Evolutionary conservation across 2,888 invertebrate species (phyloP).

Genomic region (Phania funesta): DNA sequence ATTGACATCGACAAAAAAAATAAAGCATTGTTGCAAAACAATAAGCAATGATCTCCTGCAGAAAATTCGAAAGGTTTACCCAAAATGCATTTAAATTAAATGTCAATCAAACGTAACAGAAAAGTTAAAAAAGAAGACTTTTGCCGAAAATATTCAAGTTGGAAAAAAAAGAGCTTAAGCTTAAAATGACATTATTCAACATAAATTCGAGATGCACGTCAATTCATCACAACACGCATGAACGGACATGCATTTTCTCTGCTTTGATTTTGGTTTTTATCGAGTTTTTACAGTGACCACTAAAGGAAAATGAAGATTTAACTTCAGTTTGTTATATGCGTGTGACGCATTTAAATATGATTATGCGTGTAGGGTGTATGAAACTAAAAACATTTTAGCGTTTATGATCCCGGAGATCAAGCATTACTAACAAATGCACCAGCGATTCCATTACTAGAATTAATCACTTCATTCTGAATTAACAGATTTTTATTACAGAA

Average conservation of each 20-base stretch:
- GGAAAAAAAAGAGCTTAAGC: conserved; percentile 63
- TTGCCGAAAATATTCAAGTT: conserved; percentile 54
- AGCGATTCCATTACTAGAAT: too few relatives aligned
- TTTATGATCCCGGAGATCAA: too few relatives aligned
- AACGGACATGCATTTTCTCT: conserved; percentile 31
- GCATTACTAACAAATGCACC: too few relatives aligned
- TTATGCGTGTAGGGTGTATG: too few relatives aligned
- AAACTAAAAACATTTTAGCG: too few relatives aligned
- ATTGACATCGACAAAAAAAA: neutral
- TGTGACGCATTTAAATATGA: neutral
- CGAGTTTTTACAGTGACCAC: neutral
- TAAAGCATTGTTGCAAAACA: conserved; percentile 36
- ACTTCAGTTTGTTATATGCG: neutral
- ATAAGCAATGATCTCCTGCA: conserved; percentile 52
- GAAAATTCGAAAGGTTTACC: conserved; percentile 65
- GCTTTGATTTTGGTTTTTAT: neutral
- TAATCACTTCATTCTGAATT: too few relatives aligned
- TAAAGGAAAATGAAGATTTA: neutral
- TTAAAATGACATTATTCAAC: conserved; percentile 69
- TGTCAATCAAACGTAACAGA: conserved; percentile 70
- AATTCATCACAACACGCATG: conserved; percentile 69
- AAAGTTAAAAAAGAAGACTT: conserved; percentile 30
- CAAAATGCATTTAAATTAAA: conserved; percentile 72
- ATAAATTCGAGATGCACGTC: conserved; percentile 69
- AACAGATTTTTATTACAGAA: too few relatives aligned